Conservation (phyloP, 1,140 invertebrate genomes). For the Cryptotermes secundus region DNA sequence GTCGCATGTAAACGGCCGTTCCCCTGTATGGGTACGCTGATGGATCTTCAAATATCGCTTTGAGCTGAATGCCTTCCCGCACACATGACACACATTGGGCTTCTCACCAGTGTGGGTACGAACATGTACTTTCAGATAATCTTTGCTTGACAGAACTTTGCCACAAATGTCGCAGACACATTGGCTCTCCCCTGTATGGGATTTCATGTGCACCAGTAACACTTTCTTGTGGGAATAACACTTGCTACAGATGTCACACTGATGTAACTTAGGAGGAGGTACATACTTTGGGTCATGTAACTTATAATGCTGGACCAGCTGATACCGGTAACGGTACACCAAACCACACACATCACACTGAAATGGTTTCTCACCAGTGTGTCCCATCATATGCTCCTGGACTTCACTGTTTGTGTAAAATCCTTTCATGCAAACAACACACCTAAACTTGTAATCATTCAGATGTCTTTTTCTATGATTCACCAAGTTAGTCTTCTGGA, state of each 20-base stretch:
- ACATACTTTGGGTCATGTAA: conserved; percentile 43
- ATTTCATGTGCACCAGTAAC: conserved; percentile 46
- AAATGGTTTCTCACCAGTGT: conserved; percentile 28
- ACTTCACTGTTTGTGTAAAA: conserved; percentile 29
- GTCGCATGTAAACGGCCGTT: conserved; percentile 47
- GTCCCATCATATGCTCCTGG: conserved; percentile 24
- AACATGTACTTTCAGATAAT: conserved; percentile 80
- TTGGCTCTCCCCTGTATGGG: conserved; percentile 52
- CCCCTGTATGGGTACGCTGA: conserved; percentile 46
- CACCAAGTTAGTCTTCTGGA: conserved; percentile 46
- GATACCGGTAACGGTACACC: conserved; percentile 47
- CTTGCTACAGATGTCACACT: conserved; percentile 46
- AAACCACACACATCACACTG: conserved; percentile 46
- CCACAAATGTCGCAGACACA: conserved; percentile 73
- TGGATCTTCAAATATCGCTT: conserved; percentile 51
- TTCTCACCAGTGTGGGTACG: conserved; percentile 68
- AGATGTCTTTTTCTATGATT: conserved; percentile 33
- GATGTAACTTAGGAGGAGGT: conserved; percentile 38
- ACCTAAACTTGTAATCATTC: conserved; percentile 25
- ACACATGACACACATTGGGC: conserved; percentile 53
- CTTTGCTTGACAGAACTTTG: conserved; percentile 66
- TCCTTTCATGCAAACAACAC: conserved; percentile 25
- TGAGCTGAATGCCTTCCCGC: conserved; percentile 49
- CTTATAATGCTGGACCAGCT: conserved; percentile 49
- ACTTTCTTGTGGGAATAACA: conserved; percentile 46